phyloP scores from a whole-genome alignment of 2,888 invertebrate species.

The Brachyptera putata region DNA sequence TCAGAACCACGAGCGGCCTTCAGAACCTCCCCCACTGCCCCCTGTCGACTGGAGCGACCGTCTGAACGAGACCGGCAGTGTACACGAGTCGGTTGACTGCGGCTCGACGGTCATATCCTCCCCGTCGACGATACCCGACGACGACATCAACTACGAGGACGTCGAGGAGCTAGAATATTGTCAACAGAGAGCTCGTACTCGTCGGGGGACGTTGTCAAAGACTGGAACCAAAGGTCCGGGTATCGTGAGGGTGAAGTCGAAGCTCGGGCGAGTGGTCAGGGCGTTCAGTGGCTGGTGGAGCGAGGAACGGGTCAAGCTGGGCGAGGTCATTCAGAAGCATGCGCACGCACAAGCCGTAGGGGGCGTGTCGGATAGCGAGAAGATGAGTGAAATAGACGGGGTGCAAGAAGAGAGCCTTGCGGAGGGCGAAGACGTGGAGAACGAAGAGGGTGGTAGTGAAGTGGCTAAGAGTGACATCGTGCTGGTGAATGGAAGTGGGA shows the following conservation, averaged over 20 bases:
- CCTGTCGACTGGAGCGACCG: neutral
- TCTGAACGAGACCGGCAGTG: too few relatives aligned
- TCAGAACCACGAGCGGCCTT: neutral
- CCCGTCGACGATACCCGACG: neutral
- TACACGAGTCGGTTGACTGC: neutral
- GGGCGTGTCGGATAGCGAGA: neutral
- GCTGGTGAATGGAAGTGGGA: neutral
- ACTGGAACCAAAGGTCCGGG: slow-evolving; percentile 23
- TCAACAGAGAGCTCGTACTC: slow-evolving; percentile 28
- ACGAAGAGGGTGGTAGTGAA: neutral
- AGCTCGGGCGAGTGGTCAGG: slow-evolving; percentile 34
- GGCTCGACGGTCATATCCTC: neutral
- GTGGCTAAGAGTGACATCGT: neutral
- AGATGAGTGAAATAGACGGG: neutral
- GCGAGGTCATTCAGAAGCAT: slow-evolving; percentile 32
- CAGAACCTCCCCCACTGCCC: slow-evolving; percentile 5
- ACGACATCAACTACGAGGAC: slow-evolving; percentile 21
- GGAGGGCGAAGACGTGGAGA: neutral
- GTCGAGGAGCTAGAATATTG: slow-evolving; percentile 34
- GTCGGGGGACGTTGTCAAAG: slow-evolving; percentile 5
- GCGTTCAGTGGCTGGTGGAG: slow-evolving; percentile 36
- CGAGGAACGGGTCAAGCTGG: slow-evolving; percentile 33
- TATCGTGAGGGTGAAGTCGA: slow-evolving; percentile 27
- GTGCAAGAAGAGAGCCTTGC: neutral
- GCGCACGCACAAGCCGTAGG: slow-evolving; percentile 32